Evolutionary conservation across 2,888 invertebrate species (phyloP).

Genomic region (Brenthis daphne): DNA sequence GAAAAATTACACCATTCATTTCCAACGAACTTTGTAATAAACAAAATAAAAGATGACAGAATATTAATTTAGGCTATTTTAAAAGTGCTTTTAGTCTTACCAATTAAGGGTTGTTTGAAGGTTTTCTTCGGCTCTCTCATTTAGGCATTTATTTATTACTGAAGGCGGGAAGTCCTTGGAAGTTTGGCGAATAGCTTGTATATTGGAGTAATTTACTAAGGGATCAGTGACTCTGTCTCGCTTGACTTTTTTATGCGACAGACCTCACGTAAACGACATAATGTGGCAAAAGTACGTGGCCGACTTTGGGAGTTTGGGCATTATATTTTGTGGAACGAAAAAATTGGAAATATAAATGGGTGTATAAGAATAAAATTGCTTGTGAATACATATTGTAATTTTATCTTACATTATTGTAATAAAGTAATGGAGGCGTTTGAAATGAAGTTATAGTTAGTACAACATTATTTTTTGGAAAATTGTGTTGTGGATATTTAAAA

Average conservation of each 20-base stretch:
- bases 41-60: slow-evolving; percentile 20
- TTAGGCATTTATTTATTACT: slow-evolving; percentile 34
- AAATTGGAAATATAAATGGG: slow-evolving; percentile 9
- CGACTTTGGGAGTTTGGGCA: slow-evolving; percentile 5
- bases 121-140: slow-evolving; percentile 28
- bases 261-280: slow-evolving; percentile 27
- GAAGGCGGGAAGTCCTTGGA: slow-evolving; percentile 13
- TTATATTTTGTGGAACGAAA: slow-evolving; percentile 13
- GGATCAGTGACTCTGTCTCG: slow-evolving; percentile 25
- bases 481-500: no score
- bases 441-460: no score
- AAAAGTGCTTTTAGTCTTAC: slow-evolving; percentile 34
- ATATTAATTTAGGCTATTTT: slow-evolving; percentile 26
- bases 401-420: not conserved
- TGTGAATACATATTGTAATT: not conserved
- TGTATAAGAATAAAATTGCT: not conserved
- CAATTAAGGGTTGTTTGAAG: slow-evolving; percentile 39
- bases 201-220: slow-evolving; percentile 30
- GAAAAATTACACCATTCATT: slow-evolving; percentile 14
- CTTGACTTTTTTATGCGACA: slow-evolving; percentile 26
- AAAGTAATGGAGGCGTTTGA: no score
- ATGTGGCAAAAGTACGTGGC: slow-evolving; percentile 23
- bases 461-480: no score
- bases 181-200: slow-evolving; percentile 27
- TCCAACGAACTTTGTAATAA: slow-evolving; percentile 13